Base-by-base conservation (phyloP, 2,888 invertebrate genomes). In the Terebella lapidaria region DNA sequence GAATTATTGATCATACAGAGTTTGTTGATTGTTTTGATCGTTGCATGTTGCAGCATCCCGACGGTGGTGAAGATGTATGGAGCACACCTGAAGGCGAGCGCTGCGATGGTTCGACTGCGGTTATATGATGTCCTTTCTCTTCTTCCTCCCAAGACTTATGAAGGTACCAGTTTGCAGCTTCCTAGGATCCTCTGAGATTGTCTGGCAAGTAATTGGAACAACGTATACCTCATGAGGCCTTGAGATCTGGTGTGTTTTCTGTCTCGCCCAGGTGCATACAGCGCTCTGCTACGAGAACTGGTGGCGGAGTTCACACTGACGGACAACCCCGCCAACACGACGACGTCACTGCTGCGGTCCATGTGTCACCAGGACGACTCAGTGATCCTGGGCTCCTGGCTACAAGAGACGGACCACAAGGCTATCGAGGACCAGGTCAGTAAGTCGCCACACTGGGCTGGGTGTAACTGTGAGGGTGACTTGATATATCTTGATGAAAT, bases 341-440 rank as follows among this genome's bases (percentile, higher is more conserved):
- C 92, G 0, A 92, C 89, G 24, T 93, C 93, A 0, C 85, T 90
- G 65, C 82, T 92, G 63, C 84, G 90, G 53, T 85, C 87, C n/a
- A 86, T 92, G 61, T 93, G 93, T 72, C 91, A 92, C 76, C 88
- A 89, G 4, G 91, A 92, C 74, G 92, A 92, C 80, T 91, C 93
- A 0, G 91, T 94, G 47, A 88, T 97, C 58, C 83, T 96, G 35
- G 94, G 94, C 15, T 92, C 93, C 55, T 94, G 94, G 92, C 85
- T 95, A 46, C 92, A 94, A 78, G 94, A 96, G 77, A 94, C 94
- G 0, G 95, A 96, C 80, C 95, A 97, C 80, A 89, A 92, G 64
- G 90, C 90, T 53, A 93, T 97, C 68, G 97, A 97, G 82, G 95
- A 96, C 83, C 96, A 96, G 88, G 95, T 95, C 82, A 60, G 35